Base-by-base conservation (phyloP, 1,140 invertebrate genomes). In the Neodiprion pinetum region DNA sequence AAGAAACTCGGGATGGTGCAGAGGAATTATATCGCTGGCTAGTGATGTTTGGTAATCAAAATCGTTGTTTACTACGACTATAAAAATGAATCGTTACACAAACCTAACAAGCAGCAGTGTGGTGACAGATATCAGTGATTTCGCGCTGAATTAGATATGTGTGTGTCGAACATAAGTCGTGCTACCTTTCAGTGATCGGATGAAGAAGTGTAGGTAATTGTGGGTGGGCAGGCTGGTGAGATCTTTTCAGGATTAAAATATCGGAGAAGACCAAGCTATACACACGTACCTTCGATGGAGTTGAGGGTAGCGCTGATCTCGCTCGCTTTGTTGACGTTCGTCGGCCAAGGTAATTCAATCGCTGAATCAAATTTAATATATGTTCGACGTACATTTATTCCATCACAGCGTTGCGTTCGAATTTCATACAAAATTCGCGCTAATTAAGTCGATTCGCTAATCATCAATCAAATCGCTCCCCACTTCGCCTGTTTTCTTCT, bases 291-390 rank as follows among this genome's bases (percentile, higher is more conserved):
- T 78, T 79, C 73, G 77, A 83, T 83, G 82, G 82, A 83, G 80
- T 78, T 75, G 78, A 80, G 75, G 77, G 74, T 73, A 74, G 76
- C 78, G 48, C 70, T 77, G 71, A 70, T 81, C 75, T 72, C 72
- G 48, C 72, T 82, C 79, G 73, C 76, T 81, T 80, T 82, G 73
- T 81, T 83, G 79, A 82, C 81, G 78, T 72, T 79, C 72, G 75
- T 83, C 71, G 67, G 72, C 74, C 76, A 70, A 61, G 78, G 82
- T 83, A 67, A 79, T 79, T 78, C 28, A 2, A 40, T 40, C 28
- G 28, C 28, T 40, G 28, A 5, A 40, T 9, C 12, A 68, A 49
- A 67, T 40, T 49, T 14, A 67, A n/a, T 48, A 10, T 48, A 69
- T 21, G 14, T 48, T n/a, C 12, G 23, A 69, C 12, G 23, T 67